These are phyloP conservation scores for Zaprionus lachaisei DNA, from an alignment of 1,140 invertebrate species.

Conservation along the genomic window DNA sequence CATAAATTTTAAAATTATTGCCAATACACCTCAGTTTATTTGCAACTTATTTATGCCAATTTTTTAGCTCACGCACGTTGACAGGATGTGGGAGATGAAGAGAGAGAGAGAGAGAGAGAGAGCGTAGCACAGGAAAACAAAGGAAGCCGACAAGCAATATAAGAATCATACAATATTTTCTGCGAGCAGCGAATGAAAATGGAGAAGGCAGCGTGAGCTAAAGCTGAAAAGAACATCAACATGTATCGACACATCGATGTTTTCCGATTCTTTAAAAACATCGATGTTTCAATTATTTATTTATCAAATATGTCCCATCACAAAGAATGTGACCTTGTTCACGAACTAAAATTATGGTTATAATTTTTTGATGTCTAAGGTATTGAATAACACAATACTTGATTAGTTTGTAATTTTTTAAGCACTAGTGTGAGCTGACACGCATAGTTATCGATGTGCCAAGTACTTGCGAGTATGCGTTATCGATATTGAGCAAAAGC, in stretches of 20 bases:
- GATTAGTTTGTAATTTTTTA: no score
- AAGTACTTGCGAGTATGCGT: not conserved
- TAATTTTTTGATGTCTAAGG: no score
- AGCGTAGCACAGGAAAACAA: no score
- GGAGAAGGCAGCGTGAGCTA: constrained; percentile 8
- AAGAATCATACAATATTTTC: constrained; percentile 50
- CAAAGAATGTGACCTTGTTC: no score
- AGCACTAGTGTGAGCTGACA: not conserved
- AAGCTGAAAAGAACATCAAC: no score
- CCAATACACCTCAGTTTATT: constrained; percentile 65
- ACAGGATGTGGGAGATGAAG: not conserved
- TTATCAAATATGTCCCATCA: no score
- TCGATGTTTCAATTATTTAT: no score
- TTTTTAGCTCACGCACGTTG: constrained; percentile 21
- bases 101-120: not conserved
- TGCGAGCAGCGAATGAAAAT: not conserved
- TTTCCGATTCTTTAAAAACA: no score
- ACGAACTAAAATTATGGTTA: no score
- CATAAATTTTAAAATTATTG: constrained; percentile 79
- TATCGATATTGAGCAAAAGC: not conserved
- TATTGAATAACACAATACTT: no score
- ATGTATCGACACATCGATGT: no score
- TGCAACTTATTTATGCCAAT: constrained; percentile 72
- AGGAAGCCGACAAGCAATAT: constrained; percentile 51
- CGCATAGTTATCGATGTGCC: not conserved